Conservation (phyloP, 2,888 invertebrate genomes). For the Resseliella maxima region DNA sequence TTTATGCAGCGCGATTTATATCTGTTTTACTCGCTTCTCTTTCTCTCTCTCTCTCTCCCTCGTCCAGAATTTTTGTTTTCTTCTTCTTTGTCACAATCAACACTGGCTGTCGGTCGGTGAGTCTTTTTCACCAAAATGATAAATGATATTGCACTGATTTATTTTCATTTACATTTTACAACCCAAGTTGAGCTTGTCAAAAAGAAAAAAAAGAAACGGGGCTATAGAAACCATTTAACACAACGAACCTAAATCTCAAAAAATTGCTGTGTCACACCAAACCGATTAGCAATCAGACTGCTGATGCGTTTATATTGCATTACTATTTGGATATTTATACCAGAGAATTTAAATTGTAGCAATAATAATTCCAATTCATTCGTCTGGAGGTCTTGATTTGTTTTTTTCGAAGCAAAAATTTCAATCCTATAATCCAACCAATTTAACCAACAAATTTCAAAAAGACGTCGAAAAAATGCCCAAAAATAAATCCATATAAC, state of each 20-base stretch:
- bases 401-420: background rate
- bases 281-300: conserved; percentile 53
- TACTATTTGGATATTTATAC: background rate
- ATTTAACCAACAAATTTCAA: conserved; percentile 25
- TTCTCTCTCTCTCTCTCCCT: background rate
- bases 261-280: conserved; percentile 54
- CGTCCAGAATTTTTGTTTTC: too few relatives aligned
- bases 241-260: background rate
- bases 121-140: conserved; percentile 26
- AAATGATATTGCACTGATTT: conserved; percentile 54
- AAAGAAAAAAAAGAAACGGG: background rate
- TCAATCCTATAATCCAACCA: background rate
- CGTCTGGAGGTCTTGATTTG: background rate
- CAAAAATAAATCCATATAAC: conserved; percentile 38
- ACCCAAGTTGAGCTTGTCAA: conserved; percentile 17
- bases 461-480: background rate
- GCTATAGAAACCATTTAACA: background rate
- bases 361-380: conserved; percentile 43
- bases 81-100: background rate
- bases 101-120: background rate
- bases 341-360: conserved; percentile 6
- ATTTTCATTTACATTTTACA: conserved; percentile 49
- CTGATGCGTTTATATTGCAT: background rate
- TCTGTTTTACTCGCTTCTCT: background rate
- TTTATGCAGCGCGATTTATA: conserved; percentile 28